phyloP scores from a whole-genome alignment of 2,797 vertebrate genomes.

The Zenarchopterus dispar region DNA sequence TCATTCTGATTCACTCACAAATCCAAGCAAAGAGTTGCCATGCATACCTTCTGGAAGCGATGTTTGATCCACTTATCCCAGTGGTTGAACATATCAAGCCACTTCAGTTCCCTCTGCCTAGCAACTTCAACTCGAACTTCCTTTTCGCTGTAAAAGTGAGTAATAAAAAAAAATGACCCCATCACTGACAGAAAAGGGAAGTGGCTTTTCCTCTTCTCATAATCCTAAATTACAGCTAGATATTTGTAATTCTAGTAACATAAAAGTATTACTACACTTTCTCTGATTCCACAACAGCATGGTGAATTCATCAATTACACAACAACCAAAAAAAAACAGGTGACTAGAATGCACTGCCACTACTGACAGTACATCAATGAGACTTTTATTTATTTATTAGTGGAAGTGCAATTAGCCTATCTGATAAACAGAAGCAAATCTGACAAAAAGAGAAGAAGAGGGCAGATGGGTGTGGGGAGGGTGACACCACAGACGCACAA shows the following conservation, averaged over 20 bases:
- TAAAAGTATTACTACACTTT: not conserved
- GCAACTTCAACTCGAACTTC: constrained; percentile 86
- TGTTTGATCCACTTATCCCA: constrained; percentile 94
- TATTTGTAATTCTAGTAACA: not conserved
- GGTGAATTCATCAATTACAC: constrained; percentile 1
- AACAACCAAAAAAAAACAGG: constrained; percentile 3
- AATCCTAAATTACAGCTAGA: not conserved
- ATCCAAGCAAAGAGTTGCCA: not conserved
- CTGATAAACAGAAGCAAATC: constrained; percentile 45
- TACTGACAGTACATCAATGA: constrained; percentile 46
- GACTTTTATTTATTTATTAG: constrained; percentile 62
- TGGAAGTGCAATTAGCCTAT: constrained; percentile 48
- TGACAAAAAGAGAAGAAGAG: constrained; percentile 42
- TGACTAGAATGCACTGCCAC: constrained; percentile 13
- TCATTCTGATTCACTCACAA: not conserved
- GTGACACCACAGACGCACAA: constrained; percentile 45
- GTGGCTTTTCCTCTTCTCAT: constrained; percentile 1
- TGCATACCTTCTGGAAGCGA: constrained; percentile 90
- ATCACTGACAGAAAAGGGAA: constrained; percentile 16
- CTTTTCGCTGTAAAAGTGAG: constrained; percentile 78
- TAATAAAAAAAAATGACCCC: constrained; percentile 22
- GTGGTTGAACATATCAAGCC: constrained; percentile 92
- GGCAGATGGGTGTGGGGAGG: constrained; percentile 29
- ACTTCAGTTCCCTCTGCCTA: constrained; percentile 92
- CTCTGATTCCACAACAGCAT: constrained; percentile 2